Conservation (phyloP, 2,113 vertebrate species). For the Apaloderma vittatum region DNA sequence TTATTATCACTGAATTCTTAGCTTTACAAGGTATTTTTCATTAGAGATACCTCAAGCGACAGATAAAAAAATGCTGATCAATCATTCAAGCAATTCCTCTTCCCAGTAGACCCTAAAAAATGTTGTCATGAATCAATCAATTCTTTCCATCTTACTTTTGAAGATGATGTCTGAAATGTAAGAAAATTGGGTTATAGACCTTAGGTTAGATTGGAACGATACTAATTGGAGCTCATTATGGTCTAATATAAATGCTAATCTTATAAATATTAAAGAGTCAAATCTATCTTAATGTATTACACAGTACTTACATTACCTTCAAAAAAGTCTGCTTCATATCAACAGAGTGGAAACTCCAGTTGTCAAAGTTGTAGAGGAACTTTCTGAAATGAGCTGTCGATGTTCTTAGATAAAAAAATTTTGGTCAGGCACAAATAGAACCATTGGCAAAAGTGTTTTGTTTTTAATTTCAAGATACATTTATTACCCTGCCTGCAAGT, state of each 20-base stretch:
- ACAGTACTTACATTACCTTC: constrained; percentile 52
- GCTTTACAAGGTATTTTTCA: constrained; percentile 45
- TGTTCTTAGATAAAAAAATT: constrained; percentile 9
- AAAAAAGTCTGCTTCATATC: constrained; percentile 59
- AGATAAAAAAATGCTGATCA: constrained; percentile 72
- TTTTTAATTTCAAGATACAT: neutral
- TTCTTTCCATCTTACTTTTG: constrained; percentile 55
- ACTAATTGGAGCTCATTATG: constrained; percentile 77
- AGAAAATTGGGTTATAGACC: constrained; percentile 73
- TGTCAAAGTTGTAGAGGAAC: constrained; percentile 51
- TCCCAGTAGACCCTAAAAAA: constrained; percentile 69
- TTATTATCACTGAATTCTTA: neutral
- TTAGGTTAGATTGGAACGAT: constrained; percentile 71
- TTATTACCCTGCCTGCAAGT: neutral
- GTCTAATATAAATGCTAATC: constrained; percentile 78
- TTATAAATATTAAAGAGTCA: constrained; percentile 76
- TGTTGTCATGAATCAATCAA: constrained; percentile 76
- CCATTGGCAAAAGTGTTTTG: neutral
- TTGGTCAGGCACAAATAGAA: neutral
- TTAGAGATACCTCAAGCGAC: constrained; percentile 47
- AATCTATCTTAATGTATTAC: constrained; percentile 71
- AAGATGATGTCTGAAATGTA: constrained; percentile 71
- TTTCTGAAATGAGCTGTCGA: neutral
- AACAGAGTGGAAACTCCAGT: constrained; percentile 47
- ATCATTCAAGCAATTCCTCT: constrained; percentile 69